Percentiles rank a stretch among this genome's conserved stretches.
Conservation (phyloP, 2,888 invertebrate species). For the Polymixis lichenea region DNA sequence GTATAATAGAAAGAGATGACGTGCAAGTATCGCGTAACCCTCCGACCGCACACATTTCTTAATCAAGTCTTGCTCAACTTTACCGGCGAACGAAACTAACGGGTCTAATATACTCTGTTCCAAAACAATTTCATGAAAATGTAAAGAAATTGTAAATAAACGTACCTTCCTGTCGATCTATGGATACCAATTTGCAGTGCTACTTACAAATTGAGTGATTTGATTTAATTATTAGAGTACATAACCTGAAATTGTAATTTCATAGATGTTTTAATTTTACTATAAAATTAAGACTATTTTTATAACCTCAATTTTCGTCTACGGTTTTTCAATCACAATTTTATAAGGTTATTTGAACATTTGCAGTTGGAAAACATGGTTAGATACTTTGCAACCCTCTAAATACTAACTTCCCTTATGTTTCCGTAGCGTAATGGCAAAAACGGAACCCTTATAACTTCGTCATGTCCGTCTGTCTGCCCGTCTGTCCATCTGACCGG, state of each 20-base stretch:
- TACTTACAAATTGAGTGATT: background rate
- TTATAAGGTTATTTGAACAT: background rate
- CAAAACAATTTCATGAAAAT: background rate
- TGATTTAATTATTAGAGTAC: background rate
- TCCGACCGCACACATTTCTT: too few relatives aligned
- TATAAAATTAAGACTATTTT: background rate
- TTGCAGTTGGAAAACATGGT: background rate
- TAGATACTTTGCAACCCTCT: background rate
- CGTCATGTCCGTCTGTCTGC: background rate
- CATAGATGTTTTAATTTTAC: background rate
- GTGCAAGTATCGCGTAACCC: too few relatives aligned
- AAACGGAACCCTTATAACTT: slow-evolving; percentile 1
- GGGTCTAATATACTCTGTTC: background rate
- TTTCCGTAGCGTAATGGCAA: background rate
- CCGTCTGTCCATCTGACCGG: background rate
- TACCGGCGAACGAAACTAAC: background rate
- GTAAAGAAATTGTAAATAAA: background rate
- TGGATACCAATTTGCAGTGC: background rate
- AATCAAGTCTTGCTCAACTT: background rate
- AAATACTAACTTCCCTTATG: background rate
- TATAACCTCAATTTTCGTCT: background rate
- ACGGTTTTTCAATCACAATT: background rate
- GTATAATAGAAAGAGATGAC: too few relatives aligned
- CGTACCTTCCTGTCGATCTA: background rate
- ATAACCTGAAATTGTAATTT: background rate